Conservation (phyloP, 2,888 invertebrate genomes). For the Netelia virgata region DNA sequence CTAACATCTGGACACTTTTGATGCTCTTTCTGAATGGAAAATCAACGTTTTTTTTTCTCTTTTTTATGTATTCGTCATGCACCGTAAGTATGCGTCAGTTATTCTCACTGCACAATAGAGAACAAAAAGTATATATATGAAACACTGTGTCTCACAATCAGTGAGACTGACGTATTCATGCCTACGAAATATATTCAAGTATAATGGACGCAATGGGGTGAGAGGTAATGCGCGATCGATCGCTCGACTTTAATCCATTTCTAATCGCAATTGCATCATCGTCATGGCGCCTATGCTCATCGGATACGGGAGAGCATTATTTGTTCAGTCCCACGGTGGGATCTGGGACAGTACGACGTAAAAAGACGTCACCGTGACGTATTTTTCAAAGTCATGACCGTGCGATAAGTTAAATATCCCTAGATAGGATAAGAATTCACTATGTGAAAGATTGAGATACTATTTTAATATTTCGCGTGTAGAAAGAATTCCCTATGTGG, state of each 20-base stretch:
- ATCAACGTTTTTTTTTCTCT: background rate
- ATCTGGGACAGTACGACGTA: background rate
- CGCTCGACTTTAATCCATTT: slow-evolving; percentile 65
- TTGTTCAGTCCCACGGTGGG: slow-evolving; percentile 14
- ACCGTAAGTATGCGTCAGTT: background rate
- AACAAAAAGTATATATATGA: slow-evolving; percentile 30
- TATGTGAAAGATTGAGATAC: background rate
- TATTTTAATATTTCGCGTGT: no score
- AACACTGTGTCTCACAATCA: background rate
- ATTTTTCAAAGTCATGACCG: background rate
- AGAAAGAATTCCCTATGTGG: no score
- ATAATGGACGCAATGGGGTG: slow-evolving; percentile 57
- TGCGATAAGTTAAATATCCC: background rate
- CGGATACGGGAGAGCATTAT: slow-evolving; percentile 18
- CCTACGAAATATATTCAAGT: slow-evolving; percentile 29
- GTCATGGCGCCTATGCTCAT: slow-evolving; percentile 17
- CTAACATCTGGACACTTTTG: background rate
- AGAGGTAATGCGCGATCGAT: slow-evolving; percentile 53
- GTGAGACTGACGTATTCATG: background rate
- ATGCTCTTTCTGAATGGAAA: background rate
- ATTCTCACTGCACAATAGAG: slow-evolving; percentile 25
- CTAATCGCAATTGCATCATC: slow-evolving; percentile 58
- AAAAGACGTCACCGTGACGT: background rate
- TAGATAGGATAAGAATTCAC: background rate
- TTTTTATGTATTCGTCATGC: slow-evolving; percentile 16